Evolutionary conservation across 2,797 vertebrate genomes (phyloP), one percentile per base, ranked within the genome.

Genomic region (Odontamblyopus rebecca): DNA sequence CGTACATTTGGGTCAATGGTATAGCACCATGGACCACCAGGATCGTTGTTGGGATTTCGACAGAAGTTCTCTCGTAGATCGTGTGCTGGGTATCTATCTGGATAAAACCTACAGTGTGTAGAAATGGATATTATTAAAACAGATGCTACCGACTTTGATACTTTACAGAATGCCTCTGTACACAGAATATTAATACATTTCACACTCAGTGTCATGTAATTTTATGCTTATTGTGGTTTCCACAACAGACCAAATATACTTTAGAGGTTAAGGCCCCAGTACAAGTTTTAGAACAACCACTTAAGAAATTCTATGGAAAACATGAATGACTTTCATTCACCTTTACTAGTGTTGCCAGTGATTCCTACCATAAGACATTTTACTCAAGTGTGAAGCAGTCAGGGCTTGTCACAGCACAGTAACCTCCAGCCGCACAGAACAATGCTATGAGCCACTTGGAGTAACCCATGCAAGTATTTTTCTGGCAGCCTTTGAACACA

Each of bases 51-150:
- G 67, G 98, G 98, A 90, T 99, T 99, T 78, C 98, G 94, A 79
- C 98, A 99, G 91, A 97, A 98, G 93, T 99, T 99, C 90, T 96
- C 95, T 86, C 94, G 92, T 81, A 99, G 94, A 92, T 98, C 96
- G 88, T 96, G 96, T 79, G 86, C 94, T 80, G 94, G 95, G 93
- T 96, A 96, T 70, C 83, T 81, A 68, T 93, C 87, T 16, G 91
- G 91, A 83, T 89, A 88, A 86, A 89, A 93, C 93, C 95, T 97
- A 89, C 93, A 94, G 91, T 92, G 70, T 71, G 81, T 5, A 71
- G 79, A 85, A 70, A 77, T 30, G 29, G 59, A 69, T 76, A 68
- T 84, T 65, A 77, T 62, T 76, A 54, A 81, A 78, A 69, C 81
- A 63, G 84, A 89, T 85, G 88, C 79, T 77, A 64, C 76, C 61